phyloP scores from a whole-genome alignment of 2,113 vertebrate genomes.

The Mustelus asterias region DNA sequence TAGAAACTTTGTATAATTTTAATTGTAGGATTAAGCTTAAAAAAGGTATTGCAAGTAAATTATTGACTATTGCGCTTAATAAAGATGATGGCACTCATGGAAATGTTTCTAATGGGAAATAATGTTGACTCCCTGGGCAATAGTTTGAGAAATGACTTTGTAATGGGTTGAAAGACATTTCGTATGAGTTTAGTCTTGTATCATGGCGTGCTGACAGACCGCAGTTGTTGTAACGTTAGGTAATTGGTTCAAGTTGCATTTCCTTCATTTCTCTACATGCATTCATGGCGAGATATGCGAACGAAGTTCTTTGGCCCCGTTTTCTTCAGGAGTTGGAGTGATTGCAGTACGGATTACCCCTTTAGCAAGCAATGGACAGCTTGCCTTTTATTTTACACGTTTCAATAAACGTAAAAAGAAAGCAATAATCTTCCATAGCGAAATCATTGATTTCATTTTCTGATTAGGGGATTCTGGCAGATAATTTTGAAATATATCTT shows the following conservation, averaged over 20 bases:
- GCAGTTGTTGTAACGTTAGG: background rate
- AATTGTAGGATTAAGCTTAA: background rate
- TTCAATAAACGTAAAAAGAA: background rate
- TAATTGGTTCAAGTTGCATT: conserved; percentile 25
- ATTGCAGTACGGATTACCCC: background rate
- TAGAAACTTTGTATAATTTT: background rate
- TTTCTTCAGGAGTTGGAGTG: conserved; percentile 8
- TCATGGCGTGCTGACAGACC: background rate
- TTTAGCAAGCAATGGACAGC: background rate
- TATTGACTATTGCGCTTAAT: background rate
- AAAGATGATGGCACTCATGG: background rate
- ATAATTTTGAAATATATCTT: background rate
- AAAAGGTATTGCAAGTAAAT: background rate
- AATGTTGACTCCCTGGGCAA: background rate
- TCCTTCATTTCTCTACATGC: background rate
- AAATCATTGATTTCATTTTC: background rate
- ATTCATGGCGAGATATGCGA: conserved; percentile 1
- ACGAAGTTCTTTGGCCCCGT: background rate
- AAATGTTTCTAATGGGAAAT: background rate
- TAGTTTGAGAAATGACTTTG: conserved; percentile 1
- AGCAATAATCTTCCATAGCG: background rate
- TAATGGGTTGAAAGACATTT: background rate
- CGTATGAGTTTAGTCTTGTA: background rate
- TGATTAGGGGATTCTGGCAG: background rate
- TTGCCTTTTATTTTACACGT: background rate